Percentiles rank a stretch among this genome's conserved stretches.
Evolutionary conservation across 2,113 vertebrate species (phyloP).

Genomic region (Alligator sinensis): DNA sequence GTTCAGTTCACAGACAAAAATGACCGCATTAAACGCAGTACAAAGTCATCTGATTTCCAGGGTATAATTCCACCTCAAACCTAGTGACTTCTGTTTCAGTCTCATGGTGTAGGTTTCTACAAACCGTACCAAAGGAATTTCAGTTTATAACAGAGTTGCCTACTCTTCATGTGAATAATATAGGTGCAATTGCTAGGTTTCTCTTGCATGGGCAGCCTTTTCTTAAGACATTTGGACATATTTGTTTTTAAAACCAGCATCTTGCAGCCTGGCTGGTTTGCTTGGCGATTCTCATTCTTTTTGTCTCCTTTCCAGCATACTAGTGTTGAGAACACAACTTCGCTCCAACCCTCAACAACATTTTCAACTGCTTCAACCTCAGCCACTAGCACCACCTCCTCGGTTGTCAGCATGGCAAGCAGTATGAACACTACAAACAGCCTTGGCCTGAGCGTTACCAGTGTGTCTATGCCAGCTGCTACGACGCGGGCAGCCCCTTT

Average conservation of each 20-base stretch:
- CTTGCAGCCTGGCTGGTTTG: constrained; percentile 21
- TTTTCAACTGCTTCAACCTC: constrained; percentile 80
- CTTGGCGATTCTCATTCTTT: constrained; percentile 23
- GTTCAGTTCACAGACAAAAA: not conserved
- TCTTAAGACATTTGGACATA: not conserved
- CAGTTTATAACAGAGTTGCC: not conserved
- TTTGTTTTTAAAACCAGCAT: not conserved
- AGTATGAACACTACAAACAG: constrained; percentile 82
- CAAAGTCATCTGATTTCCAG: not conserved
- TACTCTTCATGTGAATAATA: not conserved
- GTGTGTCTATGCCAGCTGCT: constrained; percentile 83
- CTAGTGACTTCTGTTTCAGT: not conserved
- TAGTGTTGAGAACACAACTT: constrained; percentile 84
- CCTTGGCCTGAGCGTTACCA: constrained; percentile 86
- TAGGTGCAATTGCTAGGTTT: not conserved
- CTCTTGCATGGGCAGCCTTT: not conserved
- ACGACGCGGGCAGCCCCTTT: constrained; percentile 84
- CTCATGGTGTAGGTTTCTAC: not conserved
- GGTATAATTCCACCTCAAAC: not conserved
- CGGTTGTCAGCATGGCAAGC: constrained; percentile 80
- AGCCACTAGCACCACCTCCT: constrained; percentile 78
- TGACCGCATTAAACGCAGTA: not conserved
- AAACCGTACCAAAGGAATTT: not conserved
- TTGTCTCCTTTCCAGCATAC: constrained; percentile 83
- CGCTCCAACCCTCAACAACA: constrained; percentile 83